Base-by-base conservation (phyloP, 1,140 invertebrate species). In the Cephus cinctus region DNA sequence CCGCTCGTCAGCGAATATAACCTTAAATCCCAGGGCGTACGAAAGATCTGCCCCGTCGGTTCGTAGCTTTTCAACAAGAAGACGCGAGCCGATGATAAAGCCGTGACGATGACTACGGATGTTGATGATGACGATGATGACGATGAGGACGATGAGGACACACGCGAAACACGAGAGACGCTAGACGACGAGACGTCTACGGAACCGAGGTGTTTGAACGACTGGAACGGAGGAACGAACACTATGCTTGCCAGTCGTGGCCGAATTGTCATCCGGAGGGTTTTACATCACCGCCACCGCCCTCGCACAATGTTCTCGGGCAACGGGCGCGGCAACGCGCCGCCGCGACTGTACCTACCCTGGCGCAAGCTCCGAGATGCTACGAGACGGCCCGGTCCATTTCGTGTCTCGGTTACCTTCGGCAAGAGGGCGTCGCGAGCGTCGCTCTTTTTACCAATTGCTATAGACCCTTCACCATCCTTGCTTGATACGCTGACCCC, bases 251-350 rank as follows among this genome's bases (percentile, higher is more conserved):
- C 14, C 22, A 6, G n/a, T 40, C 41, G 20, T n/a, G 9, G 11
- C 11, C 34, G 14, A 6, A 9, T 18, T 18, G 4, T 11, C 0
- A 3, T 43, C 41, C 21, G 18, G 41, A 27, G 23, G 16, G 20
- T 21, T 39, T 47, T 40, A 44, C 38, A 48, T 51, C 57, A 60
- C 55, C 56, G 65, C 67, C 69, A 65, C 64, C 67, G 65, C 67
- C 67, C 67, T 58, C 54, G 54, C 44, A 56, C 57, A 50, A 54
- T 50, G 20, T 35, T 27, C 57, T 39, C 57, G 34, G 48, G 45
- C 44, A 48, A 47, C 50, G 43, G 34, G 50, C 34, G 45, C 44
- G 47, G 38, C 54, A 47, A 19, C 44, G 58, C 65, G 63, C 63
- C 54, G 47, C 49, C 64, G 64, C 59, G 48, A 47, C 50, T 50